Conservation (phyloP, 2,797 vertebrate species). For the Parauchenoglanis ngamensis region DNA sequence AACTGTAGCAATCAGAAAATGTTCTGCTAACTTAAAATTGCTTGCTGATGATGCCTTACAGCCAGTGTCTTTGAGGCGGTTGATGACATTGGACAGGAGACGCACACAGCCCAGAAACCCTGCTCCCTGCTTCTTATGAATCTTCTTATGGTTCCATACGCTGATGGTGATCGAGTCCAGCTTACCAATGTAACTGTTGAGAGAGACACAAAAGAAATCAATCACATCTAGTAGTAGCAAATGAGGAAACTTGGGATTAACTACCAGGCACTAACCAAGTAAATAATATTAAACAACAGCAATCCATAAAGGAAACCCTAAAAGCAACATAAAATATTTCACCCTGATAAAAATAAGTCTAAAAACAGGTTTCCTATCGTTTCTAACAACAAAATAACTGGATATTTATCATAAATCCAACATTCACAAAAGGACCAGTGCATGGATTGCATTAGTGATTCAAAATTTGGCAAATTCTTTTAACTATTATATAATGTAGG, state of each 20-base stretch:
- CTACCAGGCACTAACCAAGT: not conserved
- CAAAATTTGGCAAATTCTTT: not conserved
- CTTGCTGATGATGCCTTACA: slow-evolving; percentile 77
- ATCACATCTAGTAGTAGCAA: not conserved
- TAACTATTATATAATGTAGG: not conserved
- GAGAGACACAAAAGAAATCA: slow-evolving; percentile 15
- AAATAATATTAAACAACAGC: not conserved
- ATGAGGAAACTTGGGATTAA: not conserved
- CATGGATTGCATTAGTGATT: not conserved
- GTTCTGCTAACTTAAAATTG: slow-evolving; percentile 17
- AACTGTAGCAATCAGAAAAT: not conserved
- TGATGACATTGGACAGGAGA: slow-evolving; percentile 95
- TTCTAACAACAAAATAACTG: not conserved
- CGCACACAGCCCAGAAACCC: slow-evolving; percentile 96
- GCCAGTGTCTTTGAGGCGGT: slow-evolving; percentile 98
- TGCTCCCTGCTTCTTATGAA: slow-evolving; percentile 98
- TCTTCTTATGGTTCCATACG: slow-evolving; percentile 99
- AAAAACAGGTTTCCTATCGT: not conserved
- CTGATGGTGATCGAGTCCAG: slow-evolving; percentile 98
- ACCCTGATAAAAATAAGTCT: slow-evolving; percentile 2
- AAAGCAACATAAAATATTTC: not conserved
- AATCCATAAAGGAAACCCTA: no score
- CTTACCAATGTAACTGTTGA: slow-evolving; percentile 89
- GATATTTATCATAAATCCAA: not conserved
- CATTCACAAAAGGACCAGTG: not conserved